A percentile compares a stretch with the other conserved stretches of the same genome.
These are phyloP conservation scores for Drosophila pruinosa DNA, from an alignment of 1,140 invertebrate genomes.

Conservation along the genomic window DNA sequence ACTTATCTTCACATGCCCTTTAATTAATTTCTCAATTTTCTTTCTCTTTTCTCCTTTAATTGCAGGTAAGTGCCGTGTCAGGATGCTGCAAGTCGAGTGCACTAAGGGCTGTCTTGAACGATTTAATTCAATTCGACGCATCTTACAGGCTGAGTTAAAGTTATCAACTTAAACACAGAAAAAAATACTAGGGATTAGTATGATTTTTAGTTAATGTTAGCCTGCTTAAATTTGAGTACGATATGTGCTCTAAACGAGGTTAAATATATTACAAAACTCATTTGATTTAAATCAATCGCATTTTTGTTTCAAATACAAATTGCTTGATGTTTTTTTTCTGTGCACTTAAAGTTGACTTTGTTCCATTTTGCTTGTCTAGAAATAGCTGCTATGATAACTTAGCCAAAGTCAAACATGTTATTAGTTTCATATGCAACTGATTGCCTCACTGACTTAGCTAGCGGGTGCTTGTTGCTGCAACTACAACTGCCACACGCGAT, in stretches of 20 bases:
- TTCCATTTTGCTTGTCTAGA: too few species aligned
- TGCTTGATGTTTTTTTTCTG: not conserved
- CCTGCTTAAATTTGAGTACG: too few species aligned
- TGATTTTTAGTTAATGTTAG: too few species aligned
- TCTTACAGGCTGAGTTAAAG: not conserved
- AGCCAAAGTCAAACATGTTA: not conserved
- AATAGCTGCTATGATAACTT: not conserved
- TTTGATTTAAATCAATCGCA: too few species aligned
- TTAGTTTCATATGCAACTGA: not conserved
- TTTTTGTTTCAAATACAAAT: too few species aligned
- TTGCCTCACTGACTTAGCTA: constrained; percentile 16
- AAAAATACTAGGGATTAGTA: too few species aligned
- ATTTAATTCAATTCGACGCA: not conserved
- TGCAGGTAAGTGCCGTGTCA: constrained; percentile 60
- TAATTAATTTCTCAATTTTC: constrained; percentile 48
- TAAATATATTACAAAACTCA: too few species aligned
- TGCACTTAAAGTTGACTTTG: too few species aligned
- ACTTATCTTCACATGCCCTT: constrained; percentile 11
- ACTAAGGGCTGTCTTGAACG: not conserved
- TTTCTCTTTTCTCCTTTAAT: constrained; percentile 37
- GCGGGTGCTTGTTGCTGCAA: not conserved
- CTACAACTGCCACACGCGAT: constrained; percentile 37
- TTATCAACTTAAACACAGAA: too few species aligned
- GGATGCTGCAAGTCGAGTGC: not conserved
- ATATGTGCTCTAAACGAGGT: too few species aligned